These are phyloP conservation scores for Neotoma lepida DNA, from an alignment of 2,113 vertebrate genomes.

Conservation along the genomic window DNA sequence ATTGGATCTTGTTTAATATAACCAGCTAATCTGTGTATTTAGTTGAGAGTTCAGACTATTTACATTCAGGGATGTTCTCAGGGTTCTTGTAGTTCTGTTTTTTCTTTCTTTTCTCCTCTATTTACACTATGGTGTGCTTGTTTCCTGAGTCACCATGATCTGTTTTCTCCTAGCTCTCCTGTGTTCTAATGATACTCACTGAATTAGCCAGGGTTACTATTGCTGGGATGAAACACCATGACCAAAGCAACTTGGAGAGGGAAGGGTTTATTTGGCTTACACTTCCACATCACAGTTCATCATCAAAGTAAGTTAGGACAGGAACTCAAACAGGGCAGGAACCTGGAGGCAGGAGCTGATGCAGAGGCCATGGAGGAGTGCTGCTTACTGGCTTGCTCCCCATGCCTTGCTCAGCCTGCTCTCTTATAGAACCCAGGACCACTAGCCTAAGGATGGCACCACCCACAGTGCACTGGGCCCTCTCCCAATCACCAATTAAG, in stretches of 20 bases:
- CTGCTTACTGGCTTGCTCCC: no score
- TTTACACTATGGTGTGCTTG: neutral
- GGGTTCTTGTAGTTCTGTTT: neutral
- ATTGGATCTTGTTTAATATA: neutral
- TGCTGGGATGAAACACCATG: neutral
- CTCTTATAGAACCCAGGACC: no score
- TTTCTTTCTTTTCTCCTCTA: neutral
- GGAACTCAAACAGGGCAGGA: no score
- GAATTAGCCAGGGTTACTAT: neutral
- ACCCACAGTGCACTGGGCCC: no score
- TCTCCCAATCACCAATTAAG: no score
- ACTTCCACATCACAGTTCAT: neutral
- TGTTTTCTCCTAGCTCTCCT: neutral
- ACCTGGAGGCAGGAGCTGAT: no score
- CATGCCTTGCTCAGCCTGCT: no score
- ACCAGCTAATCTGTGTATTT: neutral
- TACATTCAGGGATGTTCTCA: neutral
- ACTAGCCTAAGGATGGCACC: no score
- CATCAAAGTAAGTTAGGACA: no score
- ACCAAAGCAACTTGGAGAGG: neutral
- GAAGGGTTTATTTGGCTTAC: neutral
- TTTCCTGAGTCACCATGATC: neutral
- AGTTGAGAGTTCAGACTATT: neutral
- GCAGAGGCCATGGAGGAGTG: no score
- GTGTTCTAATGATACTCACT: neutral